phyloP scores from a whole-genome alignment of 2,888 invertebrate species.

The Lochmaea capreae region DNA sequence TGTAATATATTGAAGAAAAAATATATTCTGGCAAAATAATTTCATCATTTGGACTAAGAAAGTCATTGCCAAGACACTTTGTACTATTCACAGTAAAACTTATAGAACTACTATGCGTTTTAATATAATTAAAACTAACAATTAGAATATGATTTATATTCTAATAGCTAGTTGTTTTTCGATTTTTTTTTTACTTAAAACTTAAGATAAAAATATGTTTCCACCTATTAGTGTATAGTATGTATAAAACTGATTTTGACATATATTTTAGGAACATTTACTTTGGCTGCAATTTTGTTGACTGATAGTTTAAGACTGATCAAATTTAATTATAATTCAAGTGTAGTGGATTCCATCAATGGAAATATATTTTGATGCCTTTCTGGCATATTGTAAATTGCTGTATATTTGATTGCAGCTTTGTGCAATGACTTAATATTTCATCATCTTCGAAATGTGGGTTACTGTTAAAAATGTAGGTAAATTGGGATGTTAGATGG shows the following conservation, averaged over 20 bases:
- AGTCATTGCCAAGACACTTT: slow-evolving; percentile 19
- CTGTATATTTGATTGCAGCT: no score
- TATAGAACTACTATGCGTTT: background rate
- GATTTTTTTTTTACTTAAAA: background rate
- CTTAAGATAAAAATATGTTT: background rate
- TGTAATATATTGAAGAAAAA: slow-evolving; percentile 4
- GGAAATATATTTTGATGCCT: no score
- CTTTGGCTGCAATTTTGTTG: background rate
- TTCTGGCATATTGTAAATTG: no score
- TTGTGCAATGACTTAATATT: no score
- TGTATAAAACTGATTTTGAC: background rate
- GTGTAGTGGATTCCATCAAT: no score
- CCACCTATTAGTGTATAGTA: background rate
- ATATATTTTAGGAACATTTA: background rate
- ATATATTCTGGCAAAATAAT: slow-evolving; percentile 21
- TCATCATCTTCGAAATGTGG: no score
- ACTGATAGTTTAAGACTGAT: background rate
- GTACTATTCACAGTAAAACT: slow-evolving; percentile 25
- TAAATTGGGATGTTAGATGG: no score
- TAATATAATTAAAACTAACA: background rate
- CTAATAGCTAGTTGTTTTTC: background rate
- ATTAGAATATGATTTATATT: background rate
- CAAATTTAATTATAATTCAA: background rate
- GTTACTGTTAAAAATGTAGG: no score
- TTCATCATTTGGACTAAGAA: slow-evolving; percentile 19